Conservation (phyloP, 2,113 vertebrate species). For the Hippocampus abdominalis region DNA sequence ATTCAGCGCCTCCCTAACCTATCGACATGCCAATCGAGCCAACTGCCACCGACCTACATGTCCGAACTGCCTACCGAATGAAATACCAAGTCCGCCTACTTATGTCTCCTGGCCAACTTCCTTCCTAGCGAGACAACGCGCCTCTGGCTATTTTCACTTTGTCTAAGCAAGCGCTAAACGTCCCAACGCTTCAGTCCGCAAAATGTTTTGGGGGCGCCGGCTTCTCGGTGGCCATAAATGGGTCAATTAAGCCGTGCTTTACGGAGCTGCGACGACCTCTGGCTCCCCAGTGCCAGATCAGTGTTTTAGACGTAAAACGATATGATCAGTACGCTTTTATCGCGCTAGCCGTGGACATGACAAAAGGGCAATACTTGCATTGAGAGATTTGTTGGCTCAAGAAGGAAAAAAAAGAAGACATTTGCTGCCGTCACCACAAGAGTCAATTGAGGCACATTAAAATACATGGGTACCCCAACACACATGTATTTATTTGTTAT, state of each 20-base stretch:
- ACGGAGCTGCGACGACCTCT: constrained; percentile 1
- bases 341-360: not conserved
- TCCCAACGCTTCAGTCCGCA: not conserved
- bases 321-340: not conserved
- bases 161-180: not conserved
- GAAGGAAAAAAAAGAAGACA: constrained; percentile 3
- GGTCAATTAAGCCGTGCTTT: constrained; percentile 3
- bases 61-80: too few species aligned
- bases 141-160: not conserved
- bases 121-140: too few species aligned
- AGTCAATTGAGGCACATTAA: not conserved
- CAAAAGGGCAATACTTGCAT: not conserved
- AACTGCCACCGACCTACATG: too few species aligned
- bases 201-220: not conserved
- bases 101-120: too few species aligned
- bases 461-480: not conserved
- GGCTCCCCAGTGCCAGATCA: not conserved
- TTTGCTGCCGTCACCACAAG: not conserved
- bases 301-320: not conserved
- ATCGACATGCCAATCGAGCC: too few species aligned
- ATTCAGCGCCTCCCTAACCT: too few species aligned
- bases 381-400: constrained; percentile 2
- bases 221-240: not conserved
- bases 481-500: not conserved
- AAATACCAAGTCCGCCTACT: too few species aligned